Base-by-base conservation (phyloP, 2,888 invertebrate genomes). In the Gandaritis pyraliata region DNA sequence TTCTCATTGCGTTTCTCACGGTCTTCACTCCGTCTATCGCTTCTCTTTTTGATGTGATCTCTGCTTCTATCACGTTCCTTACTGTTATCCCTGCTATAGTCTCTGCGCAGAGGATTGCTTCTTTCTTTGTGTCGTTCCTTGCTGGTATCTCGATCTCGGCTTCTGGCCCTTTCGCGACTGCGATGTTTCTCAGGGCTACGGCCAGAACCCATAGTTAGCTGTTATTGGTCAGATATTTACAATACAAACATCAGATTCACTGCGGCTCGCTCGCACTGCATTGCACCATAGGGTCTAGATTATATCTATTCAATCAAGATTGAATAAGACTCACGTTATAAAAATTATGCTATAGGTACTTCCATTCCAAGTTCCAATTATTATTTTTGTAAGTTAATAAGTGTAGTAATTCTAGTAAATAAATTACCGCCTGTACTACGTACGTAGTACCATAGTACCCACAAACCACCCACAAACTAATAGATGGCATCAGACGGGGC, bases 121-220 rank as follows among this genome's bases (percentile, higher is more conserved):
- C 67, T 70, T 45, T 68, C 64, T 38, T 64, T 59, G 59, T 59
- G 30, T 16, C 52, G 56, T 38, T 78, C 76, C 23, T 69, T 68
- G 52, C 76, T 71, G 13, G 46, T 58, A 23, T 68, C 68, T 33
- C 71, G 65, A 38, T 69, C 69, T 30, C 72, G 65, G 41, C 72
- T 72, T 15, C 68, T 68, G 52, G 58, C 68, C 8, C 65, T 71
- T 1, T 77, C 76, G 36, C 73, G 74, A 59, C 79, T 82, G 36
- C 76, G 75, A 45, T 72, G 70, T 41, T 75, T 72, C 2, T 74
- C 74, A 29, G 58, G 70, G 53, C 74, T 76, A 11, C 76, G 78
- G 2, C 81, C 81, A 30, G 59, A 52, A 23, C 59, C 56, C 64
- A 64, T 63, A n/a, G 2, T 33, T 15, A 16, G 2, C 15, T 29